Base-by-base conservation (phyloP, 2,888 invertebrate genomes). In the Papilio demoleus region DNA sequence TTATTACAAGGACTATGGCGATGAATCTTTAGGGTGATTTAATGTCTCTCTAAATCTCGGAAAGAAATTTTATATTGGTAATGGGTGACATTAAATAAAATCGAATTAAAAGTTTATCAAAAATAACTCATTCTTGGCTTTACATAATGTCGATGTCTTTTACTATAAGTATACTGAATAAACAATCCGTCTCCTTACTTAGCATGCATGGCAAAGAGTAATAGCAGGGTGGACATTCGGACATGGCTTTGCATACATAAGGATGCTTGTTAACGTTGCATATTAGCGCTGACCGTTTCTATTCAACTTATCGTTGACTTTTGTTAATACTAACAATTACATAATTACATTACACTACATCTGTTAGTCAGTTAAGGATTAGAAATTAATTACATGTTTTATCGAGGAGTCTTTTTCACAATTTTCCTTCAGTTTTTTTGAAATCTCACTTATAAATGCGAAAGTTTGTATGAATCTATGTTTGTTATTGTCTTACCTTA, bases 181-280 rank as follows among this genome's bases (percentile, higher is more conserved):
- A 70, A 59, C 76, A 73, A 5, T 53, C 79, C 79, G 4, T 59
- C 71, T 84, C 85, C 77, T 81, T 24, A 72, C 68, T 71, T 34
- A 65, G 62, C 40, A 74, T n/a, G 70, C 73, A 14, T 58, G 67
- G 80, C 75, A 80, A 80, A 84, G 86, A 87, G 83, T 89, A 89
- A 92, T 90, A 85, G 86, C 82, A 74, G 77, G 77, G 78, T 80
- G 81, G 82, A 81, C 86, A 86, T 87, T 89, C 85, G 85, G 83
- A 81, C 83, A 83, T 80, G 80, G 88, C 87, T 90, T 87, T 88
- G 87, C 90, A 88, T 88, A 78, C 83, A 77, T 75, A 80, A 81
- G 77, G 73, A 75, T 72, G 84, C 84, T 86, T 88, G 88, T 88
- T 88, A 88, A 82, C 81, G 74, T 66, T 75, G 76, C 38, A 78